Evolutionary conservation across 1,140 invertebrate species (phyloP), one percentile per base, ranked within the genome.

Genomic region (Mizuhopecten yessoensis): DNA sequence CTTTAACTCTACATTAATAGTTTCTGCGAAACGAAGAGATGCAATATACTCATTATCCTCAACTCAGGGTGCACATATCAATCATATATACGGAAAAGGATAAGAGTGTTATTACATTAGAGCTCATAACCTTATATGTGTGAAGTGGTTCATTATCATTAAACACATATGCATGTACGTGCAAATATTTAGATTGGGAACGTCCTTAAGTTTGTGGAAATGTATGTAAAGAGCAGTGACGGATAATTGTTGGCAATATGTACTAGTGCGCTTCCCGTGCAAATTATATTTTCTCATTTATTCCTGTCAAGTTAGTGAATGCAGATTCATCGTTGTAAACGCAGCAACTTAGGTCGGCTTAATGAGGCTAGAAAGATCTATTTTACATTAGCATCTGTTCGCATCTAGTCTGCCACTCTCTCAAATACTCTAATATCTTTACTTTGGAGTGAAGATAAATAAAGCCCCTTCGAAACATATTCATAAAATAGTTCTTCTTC

Each of bases 341-440:
- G 23, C n/a, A 29, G 9, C 57, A 75, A 5, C 57, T 75, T 75
- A 75, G n/a, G 57, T 75, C n/a, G 57, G 29, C 57, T 75, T 75
- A 75, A 75, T 75, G 57, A 75, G 57, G 5, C n/a, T 75, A 75
- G 57, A 75, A n/a, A 75, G 2, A 75, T 29, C 23, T n/a, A n/a
- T 75, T 75, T 75, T 75, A 75, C 57, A 75, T 75, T 75, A 75
- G 29, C 57, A 75, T 75, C 57, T 75, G 57, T 75, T 75, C 57
- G 29, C n/a, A 29, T 75, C n/a, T 75, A 29, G 57, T 0, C 57
- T 75, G 1, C 57, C 57, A 23, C n/a, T 29, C n/a, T 75, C n/a
- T 75, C n/a, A 75, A 75, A 5, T 75, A 13, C 57, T 29, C 57
- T n/a, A 17, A 3, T n/a, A 75, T 75, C 57, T 29, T 29, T 75